Percentiles rank a stretch among this genome's conserved stretches.
Evolutionary conservation across 2,113 vertebrate species (phyloP).

Genomic region (Micromys minutus): DNA sequence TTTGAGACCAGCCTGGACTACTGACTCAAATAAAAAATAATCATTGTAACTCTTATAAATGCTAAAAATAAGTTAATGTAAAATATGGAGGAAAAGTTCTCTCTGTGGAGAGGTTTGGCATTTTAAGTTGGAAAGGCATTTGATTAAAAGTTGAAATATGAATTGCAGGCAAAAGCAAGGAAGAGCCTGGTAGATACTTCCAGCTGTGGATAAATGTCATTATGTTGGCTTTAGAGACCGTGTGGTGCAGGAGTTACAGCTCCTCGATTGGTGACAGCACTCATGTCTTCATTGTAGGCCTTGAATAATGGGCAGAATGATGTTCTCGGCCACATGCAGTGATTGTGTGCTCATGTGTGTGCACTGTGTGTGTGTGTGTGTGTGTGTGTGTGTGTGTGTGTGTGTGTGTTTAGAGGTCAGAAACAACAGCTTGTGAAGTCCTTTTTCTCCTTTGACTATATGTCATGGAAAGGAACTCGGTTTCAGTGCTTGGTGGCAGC

Average conservation of each 20-base stretch:
- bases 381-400: not conserved
- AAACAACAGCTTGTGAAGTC: not conserved
- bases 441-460: not conserved
- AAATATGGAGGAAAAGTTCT: not conserved
- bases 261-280: not conserved
- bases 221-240: not conserved
- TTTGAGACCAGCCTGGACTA: not conserved
- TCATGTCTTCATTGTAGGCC: not conserved
- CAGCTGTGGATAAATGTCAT: not conserved
- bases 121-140: not conserved
- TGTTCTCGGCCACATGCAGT: not conserved
- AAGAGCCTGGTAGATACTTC: not conserved
- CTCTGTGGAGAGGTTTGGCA: not conserved
- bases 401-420: not conserved
- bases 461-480: not conserved
- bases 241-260: not conserved
- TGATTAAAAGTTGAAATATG: slow-evolving; percentile 4
- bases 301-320: not conserved
- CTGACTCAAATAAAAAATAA: not conserved
- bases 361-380: not conserved
- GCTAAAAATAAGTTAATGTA: not conserved
- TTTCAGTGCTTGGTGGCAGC: not conserved
- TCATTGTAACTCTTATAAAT: not conserved
- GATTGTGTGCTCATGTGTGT: not conserved
- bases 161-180: not conserved